These are phyloP conservation scores for Pyrocephalus nanus DNA, from an alignment of 2,797 vertebrate genomes.

Conservation along the genomic window DNA sequence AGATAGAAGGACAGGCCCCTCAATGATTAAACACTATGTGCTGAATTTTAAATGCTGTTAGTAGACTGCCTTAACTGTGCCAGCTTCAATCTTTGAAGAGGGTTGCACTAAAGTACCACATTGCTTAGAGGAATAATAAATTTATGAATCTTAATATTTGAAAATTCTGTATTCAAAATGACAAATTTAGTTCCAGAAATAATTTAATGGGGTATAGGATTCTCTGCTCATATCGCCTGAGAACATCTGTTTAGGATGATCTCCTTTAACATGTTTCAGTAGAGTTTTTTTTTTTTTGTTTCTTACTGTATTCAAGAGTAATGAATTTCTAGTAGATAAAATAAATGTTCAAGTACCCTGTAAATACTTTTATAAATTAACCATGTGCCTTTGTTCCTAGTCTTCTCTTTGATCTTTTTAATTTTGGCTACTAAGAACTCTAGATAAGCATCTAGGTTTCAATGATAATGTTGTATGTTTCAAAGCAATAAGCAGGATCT, in stretches of 20 bases:
- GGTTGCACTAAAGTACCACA: constrained; percentile 6
- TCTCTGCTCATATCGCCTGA: rapidly evolving
- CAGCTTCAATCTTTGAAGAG: constrained; percentile 6
- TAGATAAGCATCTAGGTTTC: neutral
- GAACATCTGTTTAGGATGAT: neutral
- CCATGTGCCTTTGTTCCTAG: constrained; percentile 52
- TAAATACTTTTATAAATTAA: constrained; percentile 56
- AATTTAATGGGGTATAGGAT: neutral
- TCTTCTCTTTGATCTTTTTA: neutral
- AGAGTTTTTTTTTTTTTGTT: neutral
- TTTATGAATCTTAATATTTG: neutral
- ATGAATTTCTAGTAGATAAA: neutral
- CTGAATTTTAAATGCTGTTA: neutral
- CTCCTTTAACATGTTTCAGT: neutral
- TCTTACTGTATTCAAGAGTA: neutral
- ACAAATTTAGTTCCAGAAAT: neutral
- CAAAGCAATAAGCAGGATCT: constrained; percentile 53
- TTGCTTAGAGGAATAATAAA: neutral
- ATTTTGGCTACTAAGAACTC: constrained; percentile 1
- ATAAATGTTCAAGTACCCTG: constrained; percentile 10
- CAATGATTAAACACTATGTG: neutral
- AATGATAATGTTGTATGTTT: neutral
- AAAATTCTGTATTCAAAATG: neutral
- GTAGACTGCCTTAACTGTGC: constrained; percentile 25
- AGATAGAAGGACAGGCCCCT: neutral